phyloP scores from a whole-genome alignment of 2,888 invertebrate species.

The Leucophenga maculata region DNA sequence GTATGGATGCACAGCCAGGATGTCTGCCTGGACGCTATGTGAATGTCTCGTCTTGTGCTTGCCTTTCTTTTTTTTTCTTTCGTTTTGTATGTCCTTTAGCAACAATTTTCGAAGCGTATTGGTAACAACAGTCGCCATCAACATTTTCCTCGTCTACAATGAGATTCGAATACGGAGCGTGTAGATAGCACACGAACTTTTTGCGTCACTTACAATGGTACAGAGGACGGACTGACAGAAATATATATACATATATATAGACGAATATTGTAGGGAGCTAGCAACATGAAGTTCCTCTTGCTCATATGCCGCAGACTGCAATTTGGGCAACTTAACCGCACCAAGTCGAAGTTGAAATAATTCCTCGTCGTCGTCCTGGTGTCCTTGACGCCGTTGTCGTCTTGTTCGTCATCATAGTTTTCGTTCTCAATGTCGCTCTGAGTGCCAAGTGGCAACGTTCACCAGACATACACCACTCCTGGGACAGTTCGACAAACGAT shows the following conservation, averaged over 20 bases:
- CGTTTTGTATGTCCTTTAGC: not conserved
- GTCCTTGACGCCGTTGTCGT: too few relatives aligned
- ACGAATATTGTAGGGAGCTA: too few relatives aligned
- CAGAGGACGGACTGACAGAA: not conserved
- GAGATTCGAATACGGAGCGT: not conserved
- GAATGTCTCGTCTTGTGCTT: not conserved
- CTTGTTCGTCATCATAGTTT: not conserved
- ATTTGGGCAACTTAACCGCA: conserved; percentile 63
- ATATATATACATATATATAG: too few relatives aligned
- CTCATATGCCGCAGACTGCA: conserved; percentile 39
- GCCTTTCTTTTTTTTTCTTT: not conserved
- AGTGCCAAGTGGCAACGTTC: not conserved
- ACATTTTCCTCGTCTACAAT: not conserved
- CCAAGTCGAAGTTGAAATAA: conserved; percentile 4
- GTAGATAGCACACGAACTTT: conserved; percentile 20
- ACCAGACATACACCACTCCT: too few relatives aligned
- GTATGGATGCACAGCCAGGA: not conserved
- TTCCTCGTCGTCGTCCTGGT: not conserved
- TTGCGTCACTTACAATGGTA: conserved; percentile 1
- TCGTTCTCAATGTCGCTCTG: not conserved
- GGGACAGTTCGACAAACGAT: too few relatives aligned
- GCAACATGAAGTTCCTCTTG: too few relatives aligned
- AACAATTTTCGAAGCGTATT: conserved; percentile 12
- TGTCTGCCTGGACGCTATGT: not conserved
- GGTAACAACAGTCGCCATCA: conserved; percentile 5